These are phyloP conservation scores for Platyscapa corneri DNA, from an alignment of 1,140 invertebrate species.

Conservation along the genomic window DNA sequence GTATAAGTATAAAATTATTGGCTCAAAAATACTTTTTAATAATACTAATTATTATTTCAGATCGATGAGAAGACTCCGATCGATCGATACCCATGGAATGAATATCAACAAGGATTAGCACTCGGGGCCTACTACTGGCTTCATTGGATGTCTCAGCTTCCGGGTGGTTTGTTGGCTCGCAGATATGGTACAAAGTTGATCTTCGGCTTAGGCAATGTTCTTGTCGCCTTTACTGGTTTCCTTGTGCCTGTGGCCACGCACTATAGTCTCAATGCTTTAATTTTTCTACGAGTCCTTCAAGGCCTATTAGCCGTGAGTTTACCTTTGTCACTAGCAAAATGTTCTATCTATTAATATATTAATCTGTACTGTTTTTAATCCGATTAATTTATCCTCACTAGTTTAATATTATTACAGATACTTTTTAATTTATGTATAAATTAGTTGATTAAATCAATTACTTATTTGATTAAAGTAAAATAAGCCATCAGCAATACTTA, in stretches of 20 bases:
- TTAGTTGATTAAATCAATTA: too few relatives aligned
- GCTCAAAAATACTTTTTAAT: not conserved
- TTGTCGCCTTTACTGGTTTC: slow-evolving; percentile 82
- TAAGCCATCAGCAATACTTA: too few relatives aligned
- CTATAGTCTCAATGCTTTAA: slow-evolving; percentile 77
- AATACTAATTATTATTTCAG: not conserved
- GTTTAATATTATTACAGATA: too few relatives aligned
- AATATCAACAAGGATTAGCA: slow-evolving; percentile 80
- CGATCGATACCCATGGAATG: slow-evolving; percentile 80
- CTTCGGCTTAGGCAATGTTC: slow-evolving; percentile 81
- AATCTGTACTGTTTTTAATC: too few relatives aligned
- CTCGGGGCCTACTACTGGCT: slow-evolving; percentile 85
- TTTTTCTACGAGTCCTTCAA: slow-evolving; percentile 81
- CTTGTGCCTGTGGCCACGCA: slow-evolving; percentile 80
- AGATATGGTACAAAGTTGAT: slow-evolving; percentile 83
- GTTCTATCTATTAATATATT: not conserved
- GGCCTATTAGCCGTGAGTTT: slow-evolving; percentile 82
- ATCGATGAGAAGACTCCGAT: slow-evolving; percentile 48
- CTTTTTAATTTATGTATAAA: too few relatives aligned
- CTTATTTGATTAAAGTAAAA: too few relatives aligned
- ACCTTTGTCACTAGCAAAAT: not conserved
- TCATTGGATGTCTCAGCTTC: slow-evolving; percentile 83
- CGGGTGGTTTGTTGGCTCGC: slow-evolving; percentile 82
- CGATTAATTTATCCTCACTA: too few relatives aligned
- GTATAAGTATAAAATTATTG: not conserved